These are phyloP conservation scores for Pomatostomus ruficeps DNA, from an alignment of 2,113 vertebrate species.

Conservation along the genomic window DNA sequence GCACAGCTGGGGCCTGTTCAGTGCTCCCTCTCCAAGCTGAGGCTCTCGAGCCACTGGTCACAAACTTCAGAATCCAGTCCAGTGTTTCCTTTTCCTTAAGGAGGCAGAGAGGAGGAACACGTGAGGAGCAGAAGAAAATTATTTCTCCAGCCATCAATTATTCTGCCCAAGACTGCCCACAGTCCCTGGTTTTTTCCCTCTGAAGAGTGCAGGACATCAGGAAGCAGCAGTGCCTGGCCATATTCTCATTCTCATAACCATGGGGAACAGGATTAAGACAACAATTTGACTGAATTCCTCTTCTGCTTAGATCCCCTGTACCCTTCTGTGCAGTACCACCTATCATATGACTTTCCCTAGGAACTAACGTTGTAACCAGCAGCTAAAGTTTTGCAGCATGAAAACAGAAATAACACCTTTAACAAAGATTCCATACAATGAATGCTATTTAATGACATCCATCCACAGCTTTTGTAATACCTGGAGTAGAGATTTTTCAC, in stretches of 20 bases:
- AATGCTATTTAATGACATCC: not conserved
- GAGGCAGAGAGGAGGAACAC: not conserved
- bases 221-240: not conserved
- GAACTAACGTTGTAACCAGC: not conserved
- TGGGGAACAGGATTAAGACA: not conserved
- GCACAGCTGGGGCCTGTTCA: not conserved
- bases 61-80: not conserved
- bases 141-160: not conserved
- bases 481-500: not conserved
- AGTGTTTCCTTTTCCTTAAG: not conserved
- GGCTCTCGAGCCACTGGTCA: not conserved
- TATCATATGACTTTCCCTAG: fast-evolving
- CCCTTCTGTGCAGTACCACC: not conserved
- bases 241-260: not conserved
- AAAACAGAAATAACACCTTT: not conserved
- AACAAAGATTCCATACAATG: not conserved
- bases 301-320: not conserved
- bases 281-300: not conserved
- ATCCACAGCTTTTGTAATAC: not conserved
- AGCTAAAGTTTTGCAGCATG: not conserved
- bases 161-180: not conserved
- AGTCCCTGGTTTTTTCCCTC: fast-evolving
- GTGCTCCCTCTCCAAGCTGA: not conserved
- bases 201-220: not conserved
- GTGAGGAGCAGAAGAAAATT: not conserved